Evolutionary conservation across 2,113 vertebrate genomes (phyloP).

Genomic region (Daubentonia madagascariensis): DNA sequence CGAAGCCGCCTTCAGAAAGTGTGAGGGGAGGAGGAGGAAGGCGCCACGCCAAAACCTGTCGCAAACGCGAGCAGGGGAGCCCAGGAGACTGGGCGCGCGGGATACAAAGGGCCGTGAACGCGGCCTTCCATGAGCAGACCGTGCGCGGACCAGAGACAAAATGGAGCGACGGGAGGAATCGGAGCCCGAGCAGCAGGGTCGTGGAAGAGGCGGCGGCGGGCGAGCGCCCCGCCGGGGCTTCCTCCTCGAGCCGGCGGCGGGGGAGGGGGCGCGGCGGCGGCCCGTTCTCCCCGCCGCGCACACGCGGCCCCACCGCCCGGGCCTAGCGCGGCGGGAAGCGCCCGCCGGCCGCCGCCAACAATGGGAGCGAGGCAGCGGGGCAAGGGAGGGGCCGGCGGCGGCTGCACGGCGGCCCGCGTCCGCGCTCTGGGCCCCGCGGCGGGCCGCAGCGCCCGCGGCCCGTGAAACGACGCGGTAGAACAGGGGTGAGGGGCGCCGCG

Average conservation of each 20-base stretch:
- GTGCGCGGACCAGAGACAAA: constrained; percentile 60
- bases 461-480: constrained; percentile 44
- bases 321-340: constrained; percentile 69
- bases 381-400: neutral
- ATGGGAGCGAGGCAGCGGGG: constrained; percentile 20
- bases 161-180: constrained; percentile 64
- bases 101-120: constrained; percentile 73
- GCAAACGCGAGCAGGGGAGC: neutral
- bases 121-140: constrained; percentile 72
- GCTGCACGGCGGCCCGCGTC: neutral
- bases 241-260: neutral
- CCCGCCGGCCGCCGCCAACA: constrained; percentile 58
- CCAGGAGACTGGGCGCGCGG: constrained; percentile 65
- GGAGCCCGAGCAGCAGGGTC: constrained; percentile 20
- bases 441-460: neutral
- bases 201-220: neutral
- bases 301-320: constrained; percentile 43
- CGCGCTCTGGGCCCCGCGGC: constrained; percentile 1
- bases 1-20: neutral
- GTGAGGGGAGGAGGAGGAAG: neutral
- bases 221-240: constrained; percentile 36
- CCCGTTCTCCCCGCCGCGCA: constrained; percentile 30
- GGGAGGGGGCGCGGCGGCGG: constrained; percentile 29
- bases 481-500: neutral
- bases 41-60: constrained; percentile 3